A percentile compares a stretch with the other conserved stretches of the same genome.
Conservation (phyloP, 2,797 vertebrate genomes). For the Sternotherus odoratus region DNA sequence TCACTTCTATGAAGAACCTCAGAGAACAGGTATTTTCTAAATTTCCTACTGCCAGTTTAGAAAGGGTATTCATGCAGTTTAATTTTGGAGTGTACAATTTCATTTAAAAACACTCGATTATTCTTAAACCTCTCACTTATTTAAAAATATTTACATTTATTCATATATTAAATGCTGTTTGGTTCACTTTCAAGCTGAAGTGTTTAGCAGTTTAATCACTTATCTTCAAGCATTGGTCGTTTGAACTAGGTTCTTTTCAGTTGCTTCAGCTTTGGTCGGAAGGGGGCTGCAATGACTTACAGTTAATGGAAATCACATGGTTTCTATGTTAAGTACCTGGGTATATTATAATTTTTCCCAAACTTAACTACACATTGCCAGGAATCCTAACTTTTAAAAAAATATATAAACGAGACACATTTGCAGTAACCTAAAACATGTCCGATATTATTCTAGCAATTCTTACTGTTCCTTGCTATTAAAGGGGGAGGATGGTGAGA, state of each 20-base stretch:
- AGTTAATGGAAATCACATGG: neutral
- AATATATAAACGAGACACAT: neutral
- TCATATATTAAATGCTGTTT: neutral
- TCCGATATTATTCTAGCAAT: neutral
- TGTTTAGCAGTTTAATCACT: neutral
- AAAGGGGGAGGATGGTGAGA: neutral
- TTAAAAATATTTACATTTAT: neutral
- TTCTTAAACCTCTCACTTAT: too few relatives aligned
- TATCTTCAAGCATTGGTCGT: neutral
- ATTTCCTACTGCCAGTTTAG: accelerated
- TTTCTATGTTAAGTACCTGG: constrained; percentile 49
- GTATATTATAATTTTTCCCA: constrained; percentile 60
- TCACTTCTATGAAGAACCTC: neutral
- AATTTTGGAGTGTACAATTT: neutral
- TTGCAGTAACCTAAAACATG: neutral
- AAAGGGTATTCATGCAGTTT: neutral
- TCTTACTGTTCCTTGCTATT: neutral
- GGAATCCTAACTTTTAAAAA: neutral
- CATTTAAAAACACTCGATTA: neutral
- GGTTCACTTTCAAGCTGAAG: neutral
- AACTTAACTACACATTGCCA: neutral
- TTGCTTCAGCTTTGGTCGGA: neutral
- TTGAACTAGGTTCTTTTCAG: neutral
- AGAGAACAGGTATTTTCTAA: neutral
- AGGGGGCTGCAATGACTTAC: neutral